Evolutionary conservation across 2,113 vertebrate genomes (phyloP).

Genomic region (Marmota monax): DNA sequence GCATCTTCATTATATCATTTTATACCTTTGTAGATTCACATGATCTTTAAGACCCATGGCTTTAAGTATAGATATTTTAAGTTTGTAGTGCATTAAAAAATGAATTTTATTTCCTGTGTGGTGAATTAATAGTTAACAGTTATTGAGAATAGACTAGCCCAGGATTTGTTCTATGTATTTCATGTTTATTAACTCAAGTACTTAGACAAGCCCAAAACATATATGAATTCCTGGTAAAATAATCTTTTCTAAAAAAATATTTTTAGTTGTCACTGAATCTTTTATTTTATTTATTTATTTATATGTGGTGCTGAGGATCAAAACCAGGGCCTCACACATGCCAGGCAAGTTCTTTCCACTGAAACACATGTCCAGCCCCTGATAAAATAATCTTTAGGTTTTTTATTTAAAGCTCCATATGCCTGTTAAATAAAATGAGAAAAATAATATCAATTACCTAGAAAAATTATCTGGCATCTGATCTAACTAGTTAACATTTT

Average conservation of each 20-base stretch:
- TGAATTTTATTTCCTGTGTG: background rate
- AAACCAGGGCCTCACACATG: no score
- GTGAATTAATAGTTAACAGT: background rate
- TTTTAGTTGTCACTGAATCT: no score
- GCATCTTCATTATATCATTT: background rate
- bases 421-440: slow-evolving; percentile 9
- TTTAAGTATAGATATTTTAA: slow-evolving; percentile 36
- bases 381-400: background rate
- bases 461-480: background rate
- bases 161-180: background rate
- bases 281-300: no score
- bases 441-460: background rate
- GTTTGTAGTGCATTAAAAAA: background rate
- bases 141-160: background rate
- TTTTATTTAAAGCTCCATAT: background rate
- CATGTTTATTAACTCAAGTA: background rate
- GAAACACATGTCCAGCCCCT: background rate
- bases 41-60: background rate
- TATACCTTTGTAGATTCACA: background rate
- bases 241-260: background rate
- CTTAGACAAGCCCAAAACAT: background rate
- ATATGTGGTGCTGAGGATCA: no score
- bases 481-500: background rate
- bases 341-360: no score
- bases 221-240: background rate